Conservation (phyloP, 2,797 vertebrate species). For the Danio albolineatus region DNA sequence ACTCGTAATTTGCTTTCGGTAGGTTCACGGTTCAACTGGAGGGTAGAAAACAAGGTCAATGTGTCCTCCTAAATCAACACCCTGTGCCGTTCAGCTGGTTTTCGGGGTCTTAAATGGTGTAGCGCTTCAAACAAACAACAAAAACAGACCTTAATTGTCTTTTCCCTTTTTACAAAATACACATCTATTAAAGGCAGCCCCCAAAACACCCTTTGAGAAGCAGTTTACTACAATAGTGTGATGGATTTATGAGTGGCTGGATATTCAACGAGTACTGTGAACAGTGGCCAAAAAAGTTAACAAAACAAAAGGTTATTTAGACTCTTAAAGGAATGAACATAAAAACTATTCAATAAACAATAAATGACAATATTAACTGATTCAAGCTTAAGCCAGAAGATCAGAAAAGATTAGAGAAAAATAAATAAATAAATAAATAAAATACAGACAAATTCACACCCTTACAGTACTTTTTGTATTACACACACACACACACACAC, state of each 20-base stretch:
- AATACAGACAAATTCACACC: no score
- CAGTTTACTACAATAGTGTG: neutral
- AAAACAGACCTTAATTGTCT: neutral
- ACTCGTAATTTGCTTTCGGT: conserved; percentile 47
- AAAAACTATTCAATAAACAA: no score
- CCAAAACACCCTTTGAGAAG: neutral
- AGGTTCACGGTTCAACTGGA: conserved; percentile 64
- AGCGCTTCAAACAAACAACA: conserved; percentile 49
- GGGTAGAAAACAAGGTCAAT: conserved; percentile 45
- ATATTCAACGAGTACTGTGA: neutral
- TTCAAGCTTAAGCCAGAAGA: no score
- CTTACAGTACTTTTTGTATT: no score
- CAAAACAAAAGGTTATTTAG: neutral
- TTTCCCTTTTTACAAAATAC: neutral
- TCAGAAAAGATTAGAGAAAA: no score
- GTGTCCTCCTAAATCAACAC: conserved; percentile 32
- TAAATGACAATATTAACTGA: no score
- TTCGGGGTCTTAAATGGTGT: neutral
- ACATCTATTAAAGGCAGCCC: neutral
- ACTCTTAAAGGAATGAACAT: no score
- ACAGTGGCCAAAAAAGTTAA: neutral
- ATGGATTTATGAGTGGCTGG: neutral
- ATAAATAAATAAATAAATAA: no score
- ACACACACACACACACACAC: no score
- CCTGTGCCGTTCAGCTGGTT: neutral